Evolutionary conservation across 2,888 invertebrate species (phyloP), one percentile per base, ranked within the genome.

Genomic region (Eristalinus sepulchralis): DNA sequence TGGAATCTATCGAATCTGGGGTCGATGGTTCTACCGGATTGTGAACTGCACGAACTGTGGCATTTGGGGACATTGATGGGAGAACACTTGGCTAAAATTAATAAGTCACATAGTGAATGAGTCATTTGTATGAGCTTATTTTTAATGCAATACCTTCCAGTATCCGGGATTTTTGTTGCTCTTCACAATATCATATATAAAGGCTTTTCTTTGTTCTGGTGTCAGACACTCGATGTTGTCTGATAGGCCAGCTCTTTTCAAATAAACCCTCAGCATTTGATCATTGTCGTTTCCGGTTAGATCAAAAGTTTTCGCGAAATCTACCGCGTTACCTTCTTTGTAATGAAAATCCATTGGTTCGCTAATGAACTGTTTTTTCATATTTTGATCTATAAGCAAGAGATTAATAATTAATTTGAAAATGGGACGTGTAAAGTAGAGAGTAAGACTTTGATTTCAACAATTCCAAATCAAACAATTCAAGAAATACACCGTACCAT

Each of bases 81-180:
- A 75, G 27, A 3, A 67, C 79, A 34, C 78, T 83, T 66, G 86
- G 86, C 86, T 86, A 31, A 5, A 70, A 71, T 13, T 36, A 75
- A 34, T 17, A 1, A 22, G 2, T 11, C 47, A n/a, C n/a, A 60
- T 66, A 31, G 20, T 20, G 13, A 9, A 31, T 8, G 33, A 17
- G 9, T 20, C 13, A n/a, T n/a, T 31, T 6, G 1, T 0, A 17
- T 11, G 0, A 0, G 24, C n/a, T 24, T 57, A 11, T 0, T 3
- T 24, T 22, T 22, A 11, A 24, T 0, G 11, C 11, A 47, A 1
- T 22, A 91, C 91, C 91, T 90, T 89, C 91, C 91, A 91, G 83
- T 91, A 91, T 64, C 91, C 91, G 17, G 91, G 91, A 59, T 78
- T 88, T 79, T 91, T 91, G 79, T 91, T 89, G 88, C 91, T 91